Evolutionary conservation across 2,113 vertebrate genomes (phyloP).

Genomic region (human (Homo sapiens)): GRCh38 chr17:66521501-66522000

Average conservation of each 20-base stretch:
- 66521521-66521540: background rate
- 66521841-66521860: background rate
- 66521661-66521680: background rate
- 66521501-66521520: background rate
- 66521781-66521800: background rate
- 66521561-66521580: background rate
- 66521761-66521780: background rate
- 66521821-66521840: background rate
- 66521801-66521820: slow-evolving; percentile 36
- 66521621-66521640: background rate
- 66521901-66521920: background rate
- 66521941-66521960: background rate
- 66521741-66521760: background rate
- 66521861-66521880: slow-evolving; percentile 34
- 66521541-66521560: background rate
- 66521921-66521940: slow-evolving; percentile 35
- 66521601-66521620: background rate
- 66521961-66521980: background rate
- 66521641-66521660: background rate
- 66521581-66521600: slow-evolving; percentile 40
- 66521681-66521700: background rate
- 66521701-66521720: no score
- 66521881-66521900: slow-evolving; percentile 54
- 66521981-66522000: background rate
- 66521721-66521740: background rate